A percentile compares a stretch with the other conserved stretches of the same genome.
phyloP scores from a whole-genome alignment of 2,797 vertebrate species.

The Tolypeutes matacus region DNA sequence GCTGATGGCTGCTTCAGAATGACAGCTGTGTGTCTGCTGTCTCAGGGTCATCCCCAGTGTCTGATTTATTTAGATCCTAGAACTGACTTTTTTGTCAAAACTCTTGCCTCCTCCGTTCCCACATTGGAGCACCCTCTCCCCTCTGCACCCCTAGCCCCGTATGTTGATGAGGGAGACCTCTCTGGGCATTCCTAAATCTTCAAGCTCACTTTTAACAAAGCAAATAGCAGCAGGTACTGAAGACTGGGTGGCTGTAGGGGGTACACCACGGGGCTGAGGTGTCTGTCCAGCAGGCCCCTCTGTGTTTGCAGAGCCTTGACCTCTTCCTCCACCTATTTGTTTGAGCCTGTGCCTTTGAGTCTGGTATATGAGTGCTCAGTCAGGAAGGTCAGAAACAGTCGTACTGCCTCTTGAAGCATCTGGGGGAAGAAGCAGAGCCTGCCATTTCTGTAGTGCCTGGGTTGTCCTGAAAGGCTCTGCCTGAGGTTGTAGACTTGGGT shows the following conservation, averaged over 20 bases:
- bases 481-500: background rate
- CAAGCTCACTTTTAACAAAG: background rate
- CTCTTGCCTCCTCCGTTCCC: background rate
- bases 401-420: background rate
- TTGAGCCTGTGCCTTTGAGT: constrained; percentile 42
- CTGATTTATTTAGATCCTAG: constrained; percentile 23
- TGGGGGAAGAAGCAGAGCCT: background rate
- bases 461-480: background rate
- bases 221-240: background rate
- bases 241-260: background rate
- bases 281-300: fast-evolving
- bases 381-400: background rate
- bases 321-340: background rate
- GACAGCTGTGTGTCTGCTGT: background rate
- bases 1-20: background rate
- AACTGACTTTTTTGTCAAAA: background rate
- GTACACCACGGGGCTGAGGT: background rate
- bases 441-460: background rate
- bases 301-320: background rate
- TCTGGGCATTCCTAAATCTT: background rate
- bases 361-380: background rate
- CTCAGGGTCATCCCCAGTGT: background rate
- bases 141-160: too few relatives aligned
- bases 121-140: background rate
- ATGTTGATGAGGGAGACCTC: background rate